Percentiles rank a stretch among this genome's conserved stretches.
Conservation (phyloP, 2,797 vertebrate species). For the Trachops cirrhosus region DNA sequence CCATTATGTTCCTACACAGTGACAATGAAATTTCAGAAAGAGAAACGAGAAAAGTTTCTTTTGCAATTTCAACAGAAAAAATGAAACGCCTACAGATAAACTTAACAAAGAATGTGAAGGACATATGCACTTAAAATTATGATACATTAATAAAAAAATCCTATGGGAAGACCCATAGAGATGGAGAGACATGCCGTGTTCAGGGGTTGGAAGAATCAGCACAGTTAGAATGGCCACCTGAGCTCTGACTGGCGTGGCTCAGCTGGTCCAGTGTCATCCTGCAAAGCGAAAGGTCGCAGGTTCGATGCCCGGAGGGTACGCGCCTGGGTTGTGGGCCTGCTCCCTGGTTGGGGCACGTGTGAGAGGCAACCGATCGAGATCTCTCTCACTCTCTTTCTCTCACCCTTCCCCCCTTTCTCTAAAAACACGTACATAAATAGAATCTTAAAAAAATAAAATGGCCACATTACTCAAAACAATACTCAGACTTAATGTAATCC, state of each 20-base stretch:
- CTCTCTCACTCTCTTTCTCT: not conserved
- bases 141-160: not conserved
- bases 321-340: not conserved
- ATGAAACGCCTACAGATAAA: not conserved
- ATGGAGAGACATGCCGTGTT: not conserved
- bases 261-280: rapidly evolving
- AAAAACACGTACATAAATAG: not conserved
- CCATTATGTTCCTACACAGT: not conserved
- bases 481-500: not conserved
- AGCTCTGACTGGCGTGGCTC: not conserved
- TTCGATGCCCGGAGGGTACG: too few relatives aligned
- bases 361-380: not conserved
- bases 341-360: not conserved
- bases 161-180: not conserved
- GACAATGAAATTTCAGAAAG: not conserved
- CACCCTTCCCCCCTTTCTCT: not conserved
- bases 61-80: not conserved
- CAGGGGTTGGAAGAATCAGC: not conserved
- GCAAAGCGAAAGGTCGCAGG: too few relatives aligned
- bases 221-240: not conserved
- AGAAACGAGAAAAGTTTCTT: not conserved
- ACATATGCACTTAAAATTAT: not conserved
- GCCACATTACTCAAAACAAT: not conserved
- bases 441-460: not conserved
- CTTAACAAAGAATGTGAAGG: not conserved